A percentile compares a stretch with the other conserved stretches of the same genome.
Conservation (phyloP, 2,113 vertebrate genomes). For the Scopus umbretta region DNA sequence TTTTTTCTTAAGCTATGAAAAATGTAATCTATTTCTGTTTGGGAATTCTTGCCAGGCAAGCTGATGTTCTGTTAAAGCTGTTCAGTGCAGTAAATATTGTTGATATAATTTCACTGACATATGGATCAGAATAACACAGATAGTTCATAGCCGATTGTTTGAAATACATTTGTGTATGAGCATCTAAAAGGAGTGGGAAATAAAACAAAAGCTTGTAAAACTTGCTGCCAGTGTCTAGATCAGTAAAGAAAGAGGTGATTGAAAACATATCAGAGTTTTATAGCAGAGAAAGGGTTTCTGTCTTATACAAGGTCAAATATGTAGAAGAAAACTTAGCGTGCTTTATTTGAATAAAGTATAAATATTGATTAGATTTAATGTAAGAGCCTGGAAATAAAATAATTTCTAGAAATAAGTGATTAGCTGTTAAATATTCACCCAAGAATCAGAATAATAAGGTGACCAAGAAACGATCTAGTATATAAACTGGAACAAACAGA, state of each 20-base stretch:
- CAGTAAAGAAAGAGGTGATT: neutral
- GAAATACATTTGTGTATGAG: conserved; percentile 35
- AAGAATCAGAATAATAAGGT: conserved; percentile 52
- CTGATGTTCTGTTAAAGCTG: conserved; percentile 3
- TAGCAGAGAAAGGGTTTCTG: neutral
- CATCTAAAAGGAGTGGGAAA: neutral
- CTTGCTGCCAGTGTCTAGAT: neutral
- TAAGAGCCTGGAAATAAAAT: conserved; percentile 43
- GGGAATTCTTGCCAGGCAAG: conserved; percentile 20
- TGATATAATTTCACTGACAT: conserved; percentile 3
- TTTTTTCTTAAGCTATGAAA: conserved; percentile 37
- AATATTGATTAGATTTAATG: conserved; percentile 63
- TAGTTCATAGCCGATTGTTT: conserved; percentile 43
- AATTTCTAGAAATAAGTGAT: conserved; percentile 59
- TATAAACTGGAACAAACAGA: neutral
- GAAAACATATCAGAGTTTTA: neutral
- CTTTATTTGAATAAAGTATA: conserved; percentile 52
- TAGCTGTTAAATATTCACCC: conserved; percentile 51
- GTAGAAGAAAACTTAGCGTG: neutral
- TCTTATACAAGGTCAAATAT: conserved; percentile 47
- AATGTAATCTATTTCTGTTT: conserved; percentile 31
- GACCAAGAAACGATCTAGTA: neutral
- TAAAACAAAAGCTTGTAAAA: conserved; percentile 34
- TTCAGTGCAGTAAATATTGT: conserved; percentile 30
- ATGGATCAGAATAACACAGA: conserved; percentile 27